Percentiles rank a stretch among this genome's conserved stretches.
Evolutionary conservation across 37 sponge, comb jelly and placozoan species (phyloP).

Genomic region (Diacarnus erythraeanus): DNA sequence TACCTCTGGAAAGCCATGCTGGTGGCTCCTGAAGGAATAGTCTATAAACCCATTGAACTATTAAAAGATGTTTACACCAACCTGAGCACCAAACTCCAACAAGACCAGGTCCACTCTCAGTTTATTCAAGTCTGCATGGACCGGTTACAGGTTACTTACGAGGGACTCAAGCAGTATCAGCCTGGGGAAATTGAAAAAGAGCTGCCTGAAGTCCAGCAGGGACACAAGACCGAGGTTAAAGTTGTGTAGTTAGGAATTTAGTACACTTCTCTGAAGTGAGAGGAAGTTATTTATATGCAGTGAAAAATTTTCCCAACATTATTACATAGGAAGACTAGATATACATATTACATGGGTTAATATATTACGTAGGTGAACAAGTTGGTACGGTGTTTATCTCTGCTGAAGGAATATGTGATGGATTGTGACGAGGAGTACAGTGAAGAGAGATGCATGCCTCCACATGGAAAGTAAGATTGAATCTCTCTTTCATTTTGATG

Average conservation of each 20-base stretch:
- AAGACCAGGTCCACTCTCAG: conserved; percentile 70
- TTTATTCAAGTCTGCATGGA: conserved; percentile 64
- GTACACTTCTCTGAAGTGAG: no score
- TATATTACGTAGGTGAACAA: conserved; percentile 44
- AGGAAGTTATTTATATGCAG: no score
- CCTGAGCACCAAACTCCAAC: conserved; percentile 70
- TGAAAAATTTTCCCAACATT: no score
- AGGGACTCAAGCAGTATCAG: conserved; percentile 48
- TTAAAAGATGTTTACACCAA: conserved; percentile 89
- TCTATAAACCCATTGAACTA: conserved; percentile 85
- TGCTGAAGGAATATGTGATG: conserved; percentile 81
- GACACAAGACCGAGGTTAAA: conserved; percentile 34
- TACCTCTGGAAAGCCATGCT: conserved; percentile 90
- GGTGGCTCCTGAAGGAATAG: conserved; percentile 69
- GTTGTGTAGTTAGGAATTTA: no score
- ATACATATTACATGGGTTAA: background rate
- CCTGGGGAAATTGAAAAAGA: conserved; percentile 56
- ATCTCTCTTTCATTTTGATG: background rate
- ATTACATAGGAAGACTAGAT: no score
- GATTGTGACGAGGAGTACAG: conserved; percentile 82
- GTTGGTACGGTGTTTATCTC: conserved; percentile 77
- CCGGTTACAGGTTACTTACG: conserved; percentile 36
- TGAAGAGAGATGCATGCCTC: conserved; percentile 83
- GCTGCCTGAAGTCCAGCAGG: conserved; percentile 30
- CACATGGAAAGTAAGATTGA: conserved; percentile 81